Conservation (phyloP, 2,113 vertebrate species). For the Campylomormyrus tamandua region DNA sequence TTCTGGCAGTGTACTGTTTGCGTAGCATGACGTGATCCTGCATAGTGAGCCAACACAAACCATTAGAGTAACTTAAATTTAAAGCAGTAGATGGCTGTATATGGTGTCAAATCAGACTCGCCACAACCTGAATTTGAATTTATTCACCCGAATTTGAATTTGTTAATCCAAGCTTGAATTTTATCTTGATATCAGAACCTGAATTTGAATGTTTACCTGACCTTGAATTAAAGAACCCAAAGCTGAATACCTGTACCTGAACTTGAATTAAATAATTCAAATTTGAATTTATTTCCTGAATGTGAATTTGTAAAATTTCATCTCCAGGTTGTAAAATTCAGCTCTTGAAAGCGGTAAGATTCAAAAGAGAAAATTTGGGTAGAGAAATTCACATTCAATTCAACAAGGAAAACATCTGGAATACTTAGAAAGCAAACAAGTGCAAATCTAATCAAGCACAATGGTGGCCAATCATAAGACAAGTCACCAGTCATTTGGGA, state of each 20-base stretch:
- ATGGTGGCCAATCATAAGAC: not conserved
- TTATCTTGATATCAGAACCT: not conserved
- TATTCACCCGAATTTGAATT: not conserved
- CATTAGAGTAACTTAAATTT: not conserved
- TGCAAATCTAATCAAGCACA: not conserved
- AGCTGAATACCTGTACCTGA: not conserved
- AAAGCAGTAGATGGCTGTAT: not conserved
- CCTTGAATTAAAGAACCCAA: not conserved
- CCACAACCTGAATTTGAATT: no score
- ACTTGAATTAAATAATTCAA: not conserved
- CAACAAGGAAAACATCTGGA: not conserved
- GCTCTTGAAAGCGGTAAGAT: not conserved
- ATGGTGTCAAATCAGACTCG: not conserved
- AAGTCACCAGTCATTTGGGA: no score
- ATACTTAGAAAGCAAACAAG: not conserved
- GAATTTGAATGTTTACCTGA: not conserved
- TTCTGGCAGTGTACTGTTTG: not conserved
- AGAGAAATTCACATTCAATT: not conserved
- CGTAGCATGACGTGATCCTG: not conserved
- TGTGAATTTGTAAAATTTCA: not conserved
- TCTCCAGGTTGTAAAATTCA: not conserved
- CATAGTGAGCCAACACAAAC: no score
- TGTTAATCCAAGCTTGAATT: not conserved
- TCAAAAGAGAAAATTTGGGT: not conserved
- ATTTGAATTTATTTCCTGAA: not conserved